Percentiles rank a stretch among this genome's conserved stretches.
These are phyloP conservation scores for Andricus grossulariae DNA, from an alignment of 1,140 invertebrate genomes.

Conservation along the genomic window DNA sequence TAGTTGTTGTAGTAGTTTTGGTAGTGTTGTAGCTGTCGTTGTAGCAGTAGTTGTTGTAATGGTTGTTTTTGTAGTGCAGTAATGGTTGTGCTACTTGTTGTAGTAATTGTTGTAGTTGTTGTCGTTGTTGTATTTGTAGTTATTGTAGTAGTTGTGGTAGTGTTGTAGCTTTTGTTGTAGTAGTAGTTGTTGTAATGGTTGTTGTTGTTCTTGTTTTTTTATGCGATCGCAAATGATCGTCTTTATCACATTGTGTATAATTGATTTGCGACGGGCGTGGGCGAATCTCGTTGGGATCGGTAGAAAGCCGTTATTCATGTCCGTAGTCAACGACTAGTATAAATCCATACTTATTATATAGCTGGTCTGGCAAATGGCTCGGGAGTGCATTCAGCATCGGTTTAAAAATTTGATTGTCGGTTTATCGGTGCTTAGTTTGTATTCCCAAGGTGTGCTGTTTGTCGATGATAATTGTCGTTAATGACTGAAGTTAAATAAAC, in stretches of 20 bases:
- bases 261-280: constrained; percentile 66
- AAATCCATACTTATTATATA: constrained; percentile 34
- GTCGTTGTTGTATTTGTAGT: too few species aligned
- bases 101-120: too few species aligned
- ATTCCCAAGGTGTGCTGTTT: constrained; percentile 45
- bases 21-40: too few species aligned
- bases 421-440: constrained; percentile 57
- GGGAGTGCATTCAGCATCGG: constrained; percentile 49
- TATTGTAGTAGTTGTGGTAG: too few species aligned
- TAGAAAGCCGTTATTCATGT: constrained; percentile 56
- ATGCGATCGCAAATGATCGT: not conserved
- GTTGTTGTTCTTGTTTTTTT: too few species aligned
- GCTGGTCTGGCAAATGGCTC: constrained; percentile 40
- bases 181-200: too few species aligned
- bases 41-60: too few species aligned
- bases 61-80: too few species aligned
- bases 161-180: too few species aligned
- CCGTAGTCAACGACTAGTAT: constrained; percentile 45
- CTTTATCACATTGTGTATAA: constrained; percentile 59
- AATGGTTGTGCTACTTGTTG: too few species aligned
- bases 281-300: constrained; percentile 61
- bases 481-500: constrained; percentile 47
- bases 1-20: too few species aligned
- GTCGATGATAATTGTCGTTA: constrained; percentile 49
- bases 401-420: constrained; percentile 51